Evolutionary conservation across 2,888 invertebrate species (phyloP), one percentile per base, ranked within the genome.

Genomic region (Lycocerus yunnanus): DNA sequence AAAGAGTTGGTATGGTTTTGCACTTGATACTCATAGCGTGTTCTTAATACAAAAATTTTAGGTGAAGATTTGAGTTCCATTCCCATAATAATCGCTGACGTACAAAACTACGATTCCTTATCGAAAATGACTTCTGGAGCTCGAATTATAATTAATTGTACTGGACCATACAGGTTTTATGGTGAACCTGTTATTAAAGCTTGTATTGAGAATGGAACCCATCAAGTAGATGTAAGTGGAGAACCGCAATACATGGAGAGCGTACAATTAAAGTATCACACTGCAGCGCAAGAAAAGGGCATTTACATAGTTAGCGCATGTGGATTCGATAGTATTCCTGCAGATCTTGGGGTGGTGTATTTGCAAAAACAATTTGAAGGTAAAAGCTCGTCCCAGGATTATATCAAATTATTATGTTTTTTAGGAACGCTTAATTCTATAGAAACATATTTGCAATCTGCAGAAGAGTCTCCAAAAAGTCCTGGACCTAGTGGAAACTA

Each of bases 151-250:
- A 91, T 97, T 1, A 99, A 98, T 87, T 96, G 96, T 86, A 96
- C 97, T 80, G 99, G 99, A 0, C 99, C 98, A 0, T 96, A 93
- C 85, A 88, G 92, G 14, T 92, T 96, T 84, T 95, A 92, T 86
- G 99, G 99, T 0, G 97, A 97, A 85, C 90, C 93, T 3, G 96
- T 98, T 6, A 93, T 99, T 0, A 92, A 92, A 81, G 97, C 98
- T 0, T 98, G 97, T 79, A 78, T 87, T 24, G 93, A 93, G 72
- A 90, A 91, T 66, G 92, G 92, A 72, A 91, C 97, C 0, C 93
- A 96, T 88, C 95, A 98, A 84, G 92, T 99, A 9, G 99, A 99
- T 86, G 93, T 99, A 58, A 95, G 93, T 83, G 98, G 97, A 6
- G 98, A 99, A 85, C 95, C 97, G 0, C 91, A 93, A 89, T 87